Percentiles rank a stretch among this genome's conserved stretches.
phyloP scores from a whole-genome alignment of 2,888 invertebrate species.

The Alentia gelatinosa region DNA sequence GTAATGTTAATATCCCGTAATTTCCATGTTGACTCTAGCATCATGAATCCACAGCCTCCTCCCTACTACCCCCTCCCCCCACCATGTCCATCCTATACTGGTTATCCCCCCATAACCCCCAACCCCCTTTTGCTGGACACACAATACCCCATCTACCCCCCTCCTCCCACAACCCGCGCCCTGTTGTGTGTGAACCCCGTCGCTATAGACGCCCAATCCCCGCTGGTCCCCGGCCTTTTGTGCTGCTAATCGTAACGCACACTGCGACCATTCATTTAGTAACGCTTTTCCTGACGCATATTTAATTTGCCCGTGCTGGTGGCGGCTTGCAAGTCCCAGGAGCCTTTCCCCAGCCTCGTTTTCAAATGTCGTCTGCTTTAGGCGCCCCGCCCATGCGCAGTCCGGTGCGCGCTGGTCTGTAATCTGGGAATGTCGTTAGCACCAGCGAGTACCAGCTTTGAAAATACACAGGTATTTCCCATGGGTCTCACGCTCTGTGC shows the following conservation, averaged over 20 bases:
- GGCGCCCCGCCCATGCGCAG: too few relatives aligned
- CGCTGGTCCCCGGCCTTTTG: not conserved
- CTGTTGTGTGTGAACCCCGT: too few relatives aligned
- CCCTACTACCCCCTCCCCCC: not conserved
- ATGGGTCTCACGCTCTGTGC: too few relatives aligned
- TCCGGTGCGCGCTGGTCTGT: too few relatives aligned
- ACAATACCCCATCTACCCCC: not conserved
- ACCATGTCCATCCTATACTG: not conserved
- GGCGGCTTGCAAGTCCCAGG: not conserved
- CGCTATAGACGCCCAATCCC: not conserved
- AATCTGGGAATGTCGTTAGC: too few relatives aligned
- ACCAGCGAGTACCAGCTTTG: too few relatives aligned
- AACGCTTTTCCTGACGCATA: slow-evolving; percentile 26
- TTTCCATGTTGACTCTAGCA: not conserved
- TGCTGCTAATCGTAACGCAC: not conserved
- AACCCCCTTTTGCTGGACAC: not conserved
- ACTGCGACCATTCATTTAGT: not conserved
- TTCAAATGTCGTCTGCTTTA: not conserved
- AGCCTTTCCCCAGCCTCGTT: not conserved
- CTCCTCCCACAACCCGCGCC: not conserved
- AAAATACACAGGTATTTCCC: too few relatives aligned
- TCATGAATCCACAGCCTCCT: not conserved
- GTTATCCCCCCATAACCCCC: not conserved
- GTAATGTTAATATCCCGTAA: not conserved
- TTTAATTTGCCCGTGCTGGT: slow-evolving; percentile 22